Base-by-base conservation (phyloP, 2,797 vertebrate species). In the Amblyraja radiata region DNA sequence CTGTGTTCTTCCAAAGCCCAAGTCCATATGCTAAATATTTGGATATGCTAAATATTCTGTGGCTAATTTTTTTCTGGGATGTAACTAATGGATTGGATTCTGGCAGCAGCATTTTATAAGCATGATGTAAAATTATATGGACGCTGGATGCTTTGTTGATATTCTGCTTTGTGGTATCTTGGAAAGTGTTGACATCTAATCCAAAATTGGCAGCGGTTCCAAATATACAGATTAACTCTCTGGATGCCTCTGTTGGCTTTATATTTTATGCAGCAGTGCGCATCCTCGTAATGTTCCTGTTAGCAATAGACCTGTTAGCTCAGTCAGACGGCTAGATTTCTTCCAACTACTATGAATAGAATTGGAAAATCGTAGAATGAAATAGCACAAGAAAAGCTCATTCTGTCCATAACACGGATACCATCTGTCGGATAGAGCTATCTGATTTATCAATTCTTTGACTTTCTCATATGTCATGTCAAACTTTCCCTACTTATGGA, bases 131-230 rank as follows among this genome's bases (percentile, higher is more conserved):
- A 86, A 58, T 83, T 54, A 58, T 54, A 83, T 6, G 58, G 58
- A 86, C 13, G 4, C 73, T 65, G 68, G 25, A 10, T 74, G 36
- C 90, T n/a, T 86, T 46, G 36, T 32, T 91, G 90, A 65, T 39
- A 74, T 91, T 36, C 71, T 36, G 46, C 25, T 90, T 91, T 74
- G 90, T 74, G 25, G 68, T 91, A 36, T 65, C 65, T 91, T 65
- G 36, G 90, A 65, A 54, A 91, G 28, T 71, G 90, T 91, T 91
- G 83, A 63, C 83, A 86, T 32, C 25, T 86, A 6, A 63, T 36
- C 39, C 14, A 91, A 91, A 65, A 39, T 91, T 91, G 23, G 88
- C 65, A 73, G 73, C 68, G 46, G 90, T 74, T 91, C 71, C 71
- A 28, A 36, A 36, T 74, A 10, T 54, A 18, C 21, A 54, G 11